Evolutionary conservation across 2,113 vertebrate genomes (phyloP).

Genomic region (Takifugu flavidus): DNA sequence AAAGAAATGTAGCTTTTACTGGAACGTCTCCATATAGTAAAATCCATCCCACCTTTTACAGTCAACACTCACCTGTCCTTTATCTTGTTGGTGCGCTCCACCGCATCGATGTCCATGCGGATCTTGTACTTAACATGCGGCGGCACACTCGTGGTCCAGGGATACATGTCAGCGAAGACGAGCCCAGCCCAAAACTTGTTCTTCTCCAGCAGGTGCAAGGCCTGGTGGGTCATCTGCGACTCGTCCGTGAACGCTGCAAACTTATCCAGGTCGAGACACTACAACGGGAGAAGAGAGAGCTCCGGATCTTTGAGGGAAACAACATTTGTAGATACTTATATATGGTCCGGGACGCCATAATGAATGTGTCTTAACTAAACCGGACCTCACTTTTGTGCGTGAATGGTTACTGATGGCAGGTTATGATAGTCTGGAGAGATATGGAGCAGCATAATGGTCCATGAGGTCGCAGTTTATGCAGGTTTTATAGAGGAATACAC

Average conservation of each 20-base stretch:
- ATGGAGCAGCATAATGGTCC: too few species aligned
- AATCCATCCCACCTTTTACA: neutral
- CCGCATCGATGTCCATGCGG: constrained; percentile 94
- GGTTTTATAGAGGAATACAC: too few species aligned
- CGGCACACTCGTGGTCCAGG: constrained; percentile 78
- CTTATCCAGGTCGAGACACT: constrained; percentile 94
- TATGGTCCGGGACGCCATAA: too few species aligned
- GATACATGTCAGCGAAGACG: constrained; percentile 83
- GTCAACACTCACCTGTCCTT: constrained; percentile 83
- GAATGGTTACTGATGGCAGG: too few species aligned
- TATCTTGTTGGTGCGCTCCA: constrained; percentile 97
- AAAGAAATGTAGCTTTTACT: neutral
- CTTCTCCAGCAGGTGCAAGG: constrained; percentile 85
- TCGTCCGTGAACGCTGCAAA: constrained; percentile 87
- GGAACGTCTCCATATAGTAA: neutral
- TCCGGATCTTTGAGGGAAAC: too few species aligned
- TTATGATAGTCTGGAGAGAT: too few species aligned
- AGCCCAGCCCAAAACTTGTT: constrained; percentile 96
- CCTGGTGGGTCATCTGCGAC: constrained; percentile 82
- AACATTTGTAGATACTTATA: too few species aligned
- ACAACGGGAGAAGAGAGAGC: constrained; percentile 15
- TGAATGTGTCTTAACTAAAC: too few species aligned
- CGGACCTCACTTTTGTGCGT: too few species aligned
- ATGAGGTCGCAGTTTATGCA: too few species aligned
- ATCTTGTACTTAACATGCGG: constrained; percentile 91